These are phyloP conservation scores for Oikopleura vanhoeffeni DNA, from an alignment of 23 tunicate genomes.

Conservation along the genomic window DNA sequence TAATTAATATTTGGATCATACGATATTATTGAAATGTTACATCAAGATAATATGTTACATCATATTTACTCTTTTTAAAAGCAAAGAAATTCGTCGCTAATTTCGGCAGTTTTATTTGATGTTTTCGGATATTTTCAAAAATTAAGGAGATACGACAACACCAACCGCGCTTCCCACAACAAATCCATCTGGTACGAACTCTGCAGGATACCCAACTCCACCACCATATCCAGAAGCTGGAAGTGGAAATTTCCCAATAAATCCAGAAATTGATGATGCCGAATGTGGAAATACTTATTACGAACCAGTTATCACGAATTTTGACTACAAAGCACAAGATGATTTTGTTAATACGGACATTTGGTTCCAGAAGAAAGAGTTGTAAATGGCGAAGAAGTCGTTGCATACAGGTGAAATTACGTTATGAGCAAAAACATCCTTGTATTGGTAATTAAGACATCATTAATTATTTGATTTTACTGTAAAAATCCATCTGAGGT, in stretches of 20 bases:
- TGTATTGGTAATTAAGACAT: too few relatives aligned
- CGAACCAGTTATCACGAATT: background rate
- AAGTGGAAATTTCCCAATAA: background rate
- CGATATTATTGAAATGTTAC: too few relatives aligned
- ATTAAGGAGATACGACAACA: background rate
- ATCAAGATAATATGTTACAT: too few relatives aligned
- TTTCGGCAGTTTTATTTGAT: background rate
- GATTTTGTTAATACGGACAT: background rate
- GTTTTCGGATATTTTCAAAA: background rate
- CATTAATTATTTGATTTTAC: too few relatives aligned
- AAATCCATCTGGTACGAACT: background rate
- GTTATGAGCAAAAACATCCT: too few relatives aligned
- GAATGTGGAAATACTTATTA: background rate
- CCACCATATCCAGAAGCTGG: constrained; percentile 10
- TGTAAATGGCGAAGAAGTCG: constrained; percentile 10
- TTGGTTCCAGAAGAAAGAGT: background rate
- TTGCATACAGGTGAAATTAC: background rate
- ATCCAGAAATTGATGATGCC: background rate
- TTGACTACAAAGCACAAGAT: background rate
- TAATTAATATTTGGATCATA: too few relatives aligned
- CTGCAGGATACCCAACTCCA: constrained; percentile 2
- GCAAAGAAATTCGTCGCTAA: too few relatives aligned
- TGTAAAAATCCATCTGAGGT: too few relatives aligned
- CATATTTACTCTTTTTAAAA: too few relatives aligned
- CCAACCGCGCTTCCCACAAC: background rate